Conservation (phyloP, 1,140 invertebrate genomes). For the Aphidius ervi region DNA sequence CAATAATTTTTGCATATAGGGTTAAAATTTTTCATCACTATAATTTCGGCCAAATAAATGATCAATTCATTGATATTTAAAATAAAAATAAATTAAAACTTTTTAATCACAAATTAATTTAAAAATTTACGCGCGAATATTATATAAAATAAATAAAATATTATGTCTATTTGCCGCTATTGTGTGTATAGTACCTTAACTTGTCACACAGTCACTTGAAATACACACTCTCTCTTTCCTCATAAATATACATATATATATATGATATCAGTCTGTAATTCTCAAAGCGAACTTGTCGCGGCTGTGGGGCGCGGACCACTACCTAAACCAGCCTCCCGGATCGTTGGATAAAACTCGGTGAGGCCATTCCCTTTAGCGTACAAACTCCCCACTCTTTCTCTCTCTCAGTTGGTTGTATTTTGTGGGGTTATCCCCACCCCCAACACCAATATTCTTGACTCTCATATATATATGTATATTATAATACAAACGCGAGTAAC, state of each 20-base stretch:
- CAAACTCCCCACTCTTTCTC: conserved; percentile 40
- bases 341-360: conserved; percentile 49
- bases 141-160: conserved; percentile 1
- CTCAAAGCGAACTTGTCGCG: conserved; percentile 31
- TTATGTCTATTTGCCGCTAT: no score
- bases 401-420: not conserved
- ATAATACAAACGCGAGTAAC: not conserved
- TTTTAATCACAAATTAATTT: no score
- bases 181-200: no score
- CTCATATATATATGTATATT: no score
- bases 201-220: not conserved
- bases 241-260: no score
- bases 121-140: not conserved
- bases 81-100: no score
- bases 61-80: no score
- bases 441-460: not conserved
- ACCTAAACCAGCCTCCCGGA: conserved; percentile 50
- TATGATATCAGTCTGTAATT: not conserved
- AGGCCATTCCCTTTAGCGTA: conserved; percentile 47
- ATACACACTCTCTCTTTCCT: not conserved
- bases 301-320: conserved; percentile 49
- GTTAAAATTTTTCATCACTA: no score
- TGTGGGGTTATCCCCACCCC: not conserved
- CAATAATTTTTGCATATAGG: no score
- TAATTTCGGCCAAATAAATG: no score